These are phyloP conservation scores for Drosophila biarmipes DNA, from an alignment of 1,140 invertebrate species.

Conservation along the genomic window DNA sequence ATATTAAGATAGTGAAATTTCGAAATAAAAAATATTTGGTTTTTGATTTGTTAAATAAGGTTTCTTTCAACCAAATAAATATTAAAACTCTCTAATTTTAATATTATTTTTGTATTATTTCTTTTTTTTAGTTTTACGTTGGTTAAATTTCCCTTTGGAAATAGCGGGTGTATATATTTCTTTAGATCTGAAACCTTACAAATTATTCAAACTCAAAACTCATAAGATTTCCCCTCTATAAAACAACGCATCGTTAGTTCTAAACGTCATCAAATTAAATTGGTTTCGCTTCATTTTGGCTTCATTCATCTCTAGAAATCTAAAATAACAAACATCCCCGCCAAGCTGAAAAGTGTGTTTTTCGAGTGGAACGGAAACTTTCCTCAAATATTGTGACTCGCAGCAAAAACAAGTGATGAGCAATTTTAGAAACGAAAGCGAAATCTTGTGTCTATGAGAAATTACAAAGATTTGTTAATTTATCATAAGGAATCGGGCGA, in stretches of 20 bases:
- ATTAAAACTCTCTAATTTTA: too few species aligned
- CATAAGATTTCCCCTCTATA: not conserved
- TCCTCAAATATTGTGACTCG: slow-evolving; percentile 27
- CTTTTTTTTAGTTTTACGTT: too few species aligned
- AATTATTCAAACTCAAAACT: too few species aligned
- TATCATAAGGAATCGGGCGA: slow-evolving; percentile 55
- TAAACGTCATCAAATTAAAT: slow-evolving; percentile 60
- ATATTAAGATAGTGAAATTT: not conserved
- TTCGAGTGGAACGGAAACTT: slow-evolving; percentile 17
- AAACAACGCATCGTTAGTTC: slow-evolving; percentile 49
- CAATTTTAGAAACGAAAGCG: slow-evolving; percentile 44
- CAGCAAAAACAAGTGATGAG: slow-evolving; percentile 18
- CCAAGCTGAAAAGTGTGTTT: slow-evolving; percentile 7
- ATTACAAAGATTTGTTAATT: slow-evolving; percentile 67
- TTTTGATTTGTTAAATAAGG: too few species aligned
- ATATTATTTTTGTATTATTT: too few species aligned
- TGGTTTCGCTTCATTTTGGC: slow-evolving; percentile 56
- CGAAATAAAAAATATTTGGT: too few species aligned
- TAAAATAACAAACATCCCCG: slow-evolving; percentile 41
- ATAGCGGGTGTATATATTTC: too few species aligned
- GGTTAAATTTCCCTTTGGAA: too few species aligned
- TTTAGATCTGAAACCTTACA: too few species aligned
- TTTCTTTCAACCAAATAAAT: too few species aligned
- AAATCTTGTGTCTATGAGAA: slow-evolving; percentile 58
- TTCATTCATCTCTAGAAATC: slow-evolving; percentile 31